Percentiles rank a stretch among this genome's conserved stretches.
phyloP scores from a whole-genome alignment of 2,113 vertebrate species.

The Mesoclemmys tuberculata region DNA sequence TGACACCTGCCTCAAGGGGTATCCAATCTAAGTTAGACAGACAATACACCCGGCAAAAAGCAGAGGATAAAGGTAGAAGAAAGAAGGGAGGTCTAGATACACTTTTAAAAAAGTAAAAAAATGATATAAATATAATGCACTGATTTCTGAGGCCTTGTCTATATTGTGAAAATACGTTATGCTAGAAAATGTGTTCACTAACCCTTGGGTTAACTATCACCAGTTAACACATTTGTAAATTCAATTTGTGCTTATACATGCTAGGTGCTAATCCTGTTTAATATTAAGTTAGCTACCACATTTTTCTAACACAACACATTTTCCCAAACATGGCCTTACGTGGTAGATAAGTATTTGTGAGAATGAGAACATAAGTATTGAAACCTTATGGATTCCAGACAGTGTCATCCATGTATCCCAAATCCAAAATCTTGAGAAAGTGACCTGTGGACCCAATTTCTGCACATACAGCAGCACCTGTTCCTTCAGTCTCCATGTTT shows the following conservation, averaged over 20 bases:
- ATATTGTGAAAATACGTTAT: neutral
- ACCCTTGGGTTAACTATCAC: neutral
- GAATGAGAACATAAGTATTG: slow-evolving; percentile 16
- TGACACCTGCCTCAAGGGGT: neutral
- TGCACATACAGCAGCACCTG: neutral
- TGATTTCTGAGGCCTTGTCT: neutral
- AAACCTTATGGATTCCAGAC: neutral
- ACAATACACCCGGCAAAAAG: neutral
- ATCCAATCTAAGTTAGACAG: neutral
- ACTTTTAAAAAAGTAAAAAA: neutral
- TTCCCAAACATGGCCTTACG: neutral
- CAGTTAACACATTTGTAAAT: neutral
- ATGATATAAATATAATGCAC: neutral
- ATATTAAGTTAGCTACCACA: neutral
- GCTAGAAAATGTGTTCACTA: neutral
- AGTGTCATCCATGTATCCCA: neutral
- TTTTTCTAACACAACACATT: slow-evolving; percentile 20
- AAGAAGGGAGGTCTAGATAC: neutral
- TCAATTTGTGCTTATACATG: neutral
- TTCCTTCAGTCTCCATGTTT: neutral
- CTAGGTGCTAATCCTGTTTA: neutral
- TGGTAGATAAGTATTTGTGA: neutral
- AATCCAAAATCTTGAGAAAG: neutral
- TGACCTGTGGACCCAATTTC: neutral
- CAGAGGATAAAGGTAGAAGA: neutral